phyloP scores from a whole-genome alignment of 2,888 invertebrate genomes.

The Caenorhabditis sp. region DNA sequence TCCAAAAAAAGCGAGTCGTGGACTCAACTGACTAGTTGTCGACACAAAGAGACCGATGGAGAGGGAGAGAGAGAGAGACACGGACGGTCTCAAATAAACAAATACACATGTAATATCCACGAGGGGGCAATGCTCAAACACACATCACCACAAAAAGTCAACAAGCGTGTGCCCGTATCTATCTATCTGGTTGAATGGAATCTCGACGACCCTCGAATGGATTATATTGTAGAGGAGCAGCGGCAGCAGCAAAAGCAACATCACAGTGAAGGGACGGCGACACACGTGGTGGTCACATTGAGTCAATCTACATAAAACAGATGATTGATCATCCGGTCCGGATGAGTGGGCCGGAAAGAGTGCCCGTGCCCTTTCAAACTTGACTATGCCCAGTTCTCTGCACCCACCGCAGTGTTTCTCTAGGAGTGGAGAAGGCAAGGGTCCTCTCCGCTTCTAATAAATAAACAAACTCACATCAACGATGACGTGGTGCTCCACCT shows the following conservation, averaged over 20 bases:
- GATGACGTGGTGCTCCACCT: conserved; percentile 38
- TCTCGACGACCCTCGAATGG: neutral
- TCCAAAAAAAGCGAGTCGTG: conserved; percentile 20
- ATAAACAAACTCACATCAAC: conserved; percentile 51
- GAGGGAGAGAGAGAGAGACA: conserved; percentile 2
- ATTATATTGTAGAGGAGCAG: neutral
- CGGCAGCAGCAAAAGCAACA: too few relatives aligned
- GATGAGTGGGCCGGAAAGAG: conserved; percentile 46
- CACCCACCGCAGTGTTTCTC: neutral
- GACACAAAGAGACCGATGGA: too few relatives aligned
- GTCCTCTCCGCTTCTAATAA: conserved; percentile 47
- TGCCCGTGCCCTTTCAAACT: conserved; percentile 43
- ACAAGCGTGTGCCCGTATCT: conserved; percentile 19
- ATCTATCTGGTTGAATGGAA: conserved; percentile 17
- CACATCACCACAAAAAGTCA: conserved; percentile 49
- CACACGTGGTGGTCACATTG: conserved; percentile 2
- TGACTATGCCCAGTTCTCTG: conserved; percentile 9
- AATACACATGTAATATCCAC: conserved; percentile 52
- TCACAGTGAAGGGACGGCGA: neutral
- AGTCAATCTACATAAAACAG: conserved; percentile 30
- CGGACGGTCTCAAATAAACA: conserved; percentile 39
- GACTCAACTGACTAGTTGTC: conserved; percentile 26
- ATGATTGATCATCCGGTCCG: conserved; percentile 53
- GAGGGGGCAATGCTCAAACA: conserved; percentile 36
- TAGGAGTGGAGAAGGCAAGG: neutral